Evolutionary conservation across 1,140 invertebrate species (phyloP).

Genomic region (Lasaia peninsularis): DNA sequence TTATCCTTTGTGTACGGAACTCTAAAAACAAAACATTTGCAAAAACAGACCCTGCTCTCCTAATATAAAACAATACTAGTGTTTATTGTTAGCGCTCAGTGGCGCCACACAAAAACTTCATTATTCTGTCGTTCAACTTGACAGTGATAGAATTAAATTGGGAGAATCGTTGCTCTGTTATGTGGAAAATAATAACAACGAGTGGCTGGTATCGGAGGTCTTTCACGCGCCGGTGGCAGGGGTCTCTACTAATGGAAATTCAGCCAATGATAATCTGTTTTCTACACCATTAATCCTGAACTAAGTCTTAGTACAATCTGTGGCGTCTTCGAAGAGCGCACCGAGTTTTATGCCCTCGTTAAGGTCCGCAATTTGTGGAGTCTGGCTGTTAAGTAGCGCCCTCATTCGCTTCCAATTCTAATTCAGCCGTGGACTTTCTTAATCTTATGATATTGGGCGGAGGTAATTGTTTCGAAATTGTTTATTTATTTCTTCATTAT

Average conservation of each 20-base stretch:
- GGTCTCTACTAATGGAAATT: constrained; percentile 70
- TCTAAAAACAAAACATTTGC: no score
- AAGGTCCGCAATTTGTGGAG: constrained; percentile 75
- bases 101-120: constrained; percentile 57
- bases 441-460: constrained; percentile 69
- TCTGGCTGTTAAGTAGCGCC: constrained; percentile 65
- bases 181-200: constrained; percentile 75
- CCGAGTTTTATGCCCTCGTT: constrained; percentile 74
- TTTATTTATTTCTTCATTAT: constrained; percentile 19
- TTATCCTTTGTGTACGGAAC: no score
- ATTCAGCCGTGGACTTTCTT: constrained; percentile 72
- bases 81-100: constrained; percentile 21
- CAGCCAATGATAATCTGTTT: constrained; percentile 76
- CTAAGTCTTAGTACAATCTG: constrained; percentile 74
- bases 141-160: constrained; percentile 76
- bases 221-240: constrained; percentile 72
- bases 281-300: constrained; percentile 75
- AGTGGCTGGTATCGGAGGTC: constrained; percentile 56
- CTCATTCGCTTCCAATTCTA: constrained; percentile 62
- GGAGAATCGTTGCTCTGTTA: constrained; percentile 62
- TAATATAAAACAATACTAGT: no score
- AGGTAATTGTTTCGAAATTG: constrained; percentile 76
- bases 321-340: constrained; percentile 62
- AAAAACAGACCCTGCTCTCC: no score
- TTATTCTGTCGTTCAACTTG: constrained; percentile 66